Conservation (phyloP, 2,113 vertebrate species). For the Elgaria multicarinata region DNA sequence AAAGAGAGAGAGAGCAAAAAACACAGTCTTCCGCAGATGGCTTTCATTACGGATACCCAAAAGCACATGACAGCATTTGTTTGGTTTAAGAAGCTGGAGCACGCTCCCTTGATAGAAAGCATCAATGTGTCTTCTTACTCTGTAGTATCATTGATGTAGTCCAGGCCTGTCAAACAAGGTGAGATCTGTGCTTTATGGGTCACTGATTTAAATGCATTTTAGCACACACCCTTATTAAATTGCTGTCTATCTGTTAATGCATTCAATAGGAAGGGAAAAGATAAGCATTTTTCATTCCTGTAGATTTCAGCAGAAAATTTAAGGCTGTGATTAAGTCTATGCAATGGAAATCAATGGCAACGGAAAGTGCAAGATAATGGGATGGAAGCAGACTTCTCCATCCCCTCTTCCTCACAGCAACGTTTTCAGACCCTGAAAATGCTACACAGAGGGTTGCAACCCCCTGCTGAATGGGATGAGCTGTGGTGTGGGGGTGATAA, state of each 20-base stretch:
- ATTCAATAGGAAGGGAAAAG: conserved; percentile 45
- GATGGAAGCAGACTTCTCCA: too few relatives aligned
- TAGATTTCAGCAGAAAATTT: neutral
- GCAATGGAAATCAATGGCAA: neutral
- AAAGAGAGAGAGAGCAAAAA: too few relatives aligned
- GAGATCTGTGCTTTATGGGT: conserved; percentile 58
- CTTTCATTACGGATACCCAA: conserved; percentile 87
- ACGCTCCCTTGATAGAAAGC: conserved; percentile 75
- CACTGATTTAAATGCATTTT: conserved; percentile 61
- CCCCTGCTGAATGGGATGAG: too few relatives aligned
- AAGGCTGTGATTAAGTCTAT: neutral
- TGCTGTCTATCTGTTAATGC: conserved; percentile 50
- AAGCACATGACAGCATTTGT: conserved; percentile 87
- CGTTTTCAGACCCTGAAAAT: too few relatives aligned
- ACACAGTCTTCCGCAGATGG: conserved; percentile 86
- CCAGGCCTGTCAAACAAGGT: conserved; percentile 65
- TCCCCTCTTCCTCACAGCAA: too few relatives aligned
- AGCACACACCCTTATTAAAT: conserved; percentile 27
- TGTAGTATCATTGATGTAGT: conserved; percentile 57
- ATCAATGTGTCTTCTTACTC: conserved; percentile 68
- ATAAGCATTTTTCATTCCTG: neutral
- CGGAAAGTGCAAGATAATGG: neutral
- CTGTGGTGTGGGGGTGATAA: too few relatives aligned
- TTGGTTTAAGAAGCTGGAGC: conserved; percentile 71
- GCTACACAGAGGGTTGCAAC: too few relatives aligned